phyloP scores from a whole-genome alignment of 2,888 invertebrate species.

The Drosophila leonis region DNA sequence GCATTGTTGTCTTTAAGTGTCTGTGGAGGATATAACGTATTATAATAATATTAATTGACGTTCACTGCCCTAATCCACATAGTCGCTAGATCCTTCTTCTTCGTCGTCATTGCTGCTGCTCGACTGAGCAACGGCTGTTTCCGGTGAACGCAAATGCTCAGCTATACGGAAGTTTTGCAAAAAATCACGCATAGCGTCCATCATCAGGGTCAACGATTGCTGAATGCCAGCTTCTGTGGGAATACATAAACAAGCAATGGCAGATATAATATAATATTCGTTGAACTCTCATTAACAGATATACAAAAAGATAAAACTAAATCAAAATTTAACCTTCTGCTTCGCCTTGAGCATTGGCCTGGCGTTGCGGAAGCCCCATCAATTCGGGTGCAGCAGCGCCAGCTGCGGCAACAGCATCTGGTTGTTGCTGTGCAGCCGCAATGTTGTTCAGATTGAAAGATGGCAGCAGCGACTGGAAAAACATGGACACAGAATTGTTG shows the following conservation, averaged over 20 bases:
- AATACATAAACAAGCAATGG: slow-evolving; percentile 10
- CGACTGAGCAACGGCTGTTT: slow-evolving; percentile 68
- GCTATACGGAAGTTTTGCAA: slow-evolving; percentile 88
- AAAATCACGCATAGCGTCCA: slow-evolving; percentile 91
- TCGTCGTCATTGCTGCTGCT: slow-evolving; percentile 86
- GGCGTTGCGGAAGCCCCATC: slow-evolving; percentile 10
- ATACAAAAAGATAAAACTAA: slow-evolving; percentile 5
- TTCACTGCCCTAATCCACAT: slow-evolving; percentile 76
- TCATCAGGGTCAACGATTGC: slow-evolving; percentile 88
- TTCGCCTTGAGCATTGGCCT: slow-evolving; percentile 45
- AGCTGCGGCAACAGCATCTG: slow-evolving; percentile 33
- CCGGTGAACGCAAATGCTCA: slow-evolving; percentile 86
- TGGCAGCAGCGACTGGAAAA: slow-evolving; percentile 91
- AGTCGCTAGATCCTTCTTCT: slow-evolving; percentile 86
- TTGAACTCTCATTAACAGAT: slow-evolving; percentile 18
- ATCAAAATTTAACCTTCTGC: slow-evolving; percentile 60
- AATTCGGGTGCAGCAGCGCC: slow-evolving; percentile 21
- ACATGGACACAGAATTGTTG: slow-evolving; percentile 86
- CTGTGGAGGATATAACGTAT: slow-evolving; percentile 30
- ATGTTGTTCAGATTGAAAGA: slow-evolving; percentile 87
- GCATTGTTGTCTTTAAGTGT: slow-evolving; percentile 37
- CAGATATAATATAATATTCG: slow-evolving; percentile 1
- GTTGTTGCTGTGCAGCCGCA: slow-evolving; percentile 58
- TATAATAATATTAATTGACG: slow-evolving; percentile 37
- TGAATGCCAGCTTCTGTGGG: slow-evolving; percentile 85